Evolutionary conservation across 2,113 vertebrate species (phyloP).

Genomic region (Agapornis roseicollis): DNA sequence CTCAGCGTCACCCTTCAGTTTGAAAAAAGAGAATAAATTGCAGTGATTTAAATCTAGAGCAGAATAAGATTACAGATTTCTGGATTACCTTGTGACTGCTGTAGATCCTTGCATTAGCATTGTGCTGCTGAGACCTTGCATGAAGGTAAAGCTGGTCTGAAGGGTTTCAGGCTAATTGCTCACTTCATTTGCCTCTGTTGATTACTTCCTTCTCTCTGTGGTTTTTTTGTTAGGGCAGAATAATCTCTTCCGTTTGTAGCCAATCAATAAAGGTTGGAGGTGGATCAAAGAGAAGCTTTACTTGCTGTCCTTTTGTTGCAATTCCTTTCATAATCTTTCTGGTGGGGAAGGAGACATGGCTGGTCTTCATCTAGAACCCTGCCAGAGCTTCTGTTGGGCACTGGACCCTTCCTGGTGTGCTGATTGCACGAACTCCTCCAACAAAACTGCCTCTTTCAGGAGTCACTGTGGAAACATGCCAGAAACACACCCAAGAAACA

Average conservation of each 20-base stretch:
- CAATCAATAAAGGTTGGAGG: conserved; percentile 14
- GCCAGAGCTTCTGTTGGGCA: background rate
- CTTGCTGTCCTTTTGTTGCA: background rate
- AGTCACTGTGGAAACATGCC: background rate
- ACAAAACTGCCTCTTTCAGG: background rate
- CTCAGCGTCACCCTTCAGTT: background rate
- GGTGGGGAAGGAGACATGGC: background rate
- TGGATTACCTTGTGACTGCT: conserved; percentile 40
- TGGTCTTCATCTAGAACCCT: background rate
- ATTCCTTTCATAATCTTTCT: background rate
- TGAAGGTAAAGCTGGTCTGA: background rate
- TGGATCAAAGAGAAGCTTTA: conserved; percentile 4
- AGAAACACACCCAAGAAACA: background rate
- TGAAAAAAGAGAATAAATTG: background rate
- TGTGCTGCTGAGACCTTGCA: background rate
- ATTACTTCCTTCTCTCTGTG: background rate
- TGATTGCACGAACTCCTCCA: background rate
- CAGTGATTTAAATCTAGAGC: background rate
- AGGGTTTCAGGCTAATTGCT: background rate
- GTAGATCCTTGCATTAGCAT: background rate
- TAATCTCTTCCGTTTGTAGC: background rate
- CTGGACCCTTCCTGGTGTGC: accelerated
- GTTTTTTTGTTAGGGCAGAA: conserved; percentile 18
- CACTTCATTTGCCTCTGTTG: background rate
- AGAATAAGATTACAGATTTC: background rate